A percentile compares a stretch with the other conserved stretches of the same genome.
Conservation (phyloP, 2,113 vertebrate species). For the Irena cyanogastra region DNA sequence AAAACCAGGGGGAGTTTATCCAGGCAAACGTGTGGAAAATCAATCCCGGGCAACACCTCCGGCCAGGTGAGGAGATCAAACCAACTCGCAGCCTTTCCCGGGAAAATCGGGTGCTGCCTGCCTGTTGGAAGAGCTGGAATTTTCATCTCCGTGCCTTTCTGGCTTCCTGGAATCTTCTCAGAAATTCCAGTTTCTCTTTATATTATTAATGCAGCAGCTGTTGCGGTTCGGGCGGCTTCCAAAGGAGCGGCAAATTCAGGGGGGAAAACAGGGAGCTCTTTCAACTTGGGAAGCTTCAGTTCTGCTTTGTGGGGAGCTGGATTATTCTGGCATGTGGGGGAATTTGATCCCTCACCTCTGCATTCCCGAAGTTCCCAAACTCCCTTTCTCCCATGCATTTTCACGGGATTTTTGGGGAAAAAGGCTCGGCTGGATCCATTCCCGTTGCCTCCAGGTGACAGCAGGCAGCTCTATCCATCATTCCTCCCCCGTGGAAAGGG, state of each 20-base stretch:
- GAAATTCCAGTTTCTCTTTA: background rate
- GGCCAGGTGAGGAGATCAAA: background rate
- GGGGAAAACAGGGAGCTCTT: fast-evolving
- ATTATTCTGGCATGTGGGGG: fast-evolving
- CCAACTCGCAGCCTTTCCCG: fast-evolving
- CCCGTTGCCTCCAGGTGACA: too few species aligned
- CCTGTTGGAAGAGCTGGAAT: fast-evolving
- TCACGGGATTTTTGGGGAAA: too few species aligned
- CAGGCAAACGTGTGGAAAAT: background rate
- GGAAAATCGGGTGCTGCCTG: background rate
- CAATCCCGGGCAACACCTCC: background rate
- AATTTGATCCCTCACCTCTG: fast-evolving
- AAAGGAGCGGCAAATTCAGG: background rate
- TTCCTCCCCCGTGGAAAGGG: too few species aligned
- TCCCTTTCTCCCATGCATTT: too few species aligned
- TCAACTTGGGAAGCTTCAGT: background rate
- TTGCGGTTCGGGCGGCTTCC: background rate
- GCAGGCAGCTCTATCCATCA: too few species aligned
- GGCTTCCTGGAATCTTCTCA: too few species aligned
- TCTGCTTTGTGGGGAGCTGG: fast-evolving
- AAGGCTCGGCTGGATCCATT: too few species aligned
- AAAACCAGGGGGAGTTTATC: background rate
- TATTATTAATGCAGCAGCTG: background rate
- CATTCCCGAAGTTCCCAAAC: fast-evolving
- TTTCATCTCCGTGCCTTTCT: fast-evolving